Evolutionary conservation across 2,797 vertebrate genomes (phyloP).

Genomic region (Enteromius viviparus): DNA sequence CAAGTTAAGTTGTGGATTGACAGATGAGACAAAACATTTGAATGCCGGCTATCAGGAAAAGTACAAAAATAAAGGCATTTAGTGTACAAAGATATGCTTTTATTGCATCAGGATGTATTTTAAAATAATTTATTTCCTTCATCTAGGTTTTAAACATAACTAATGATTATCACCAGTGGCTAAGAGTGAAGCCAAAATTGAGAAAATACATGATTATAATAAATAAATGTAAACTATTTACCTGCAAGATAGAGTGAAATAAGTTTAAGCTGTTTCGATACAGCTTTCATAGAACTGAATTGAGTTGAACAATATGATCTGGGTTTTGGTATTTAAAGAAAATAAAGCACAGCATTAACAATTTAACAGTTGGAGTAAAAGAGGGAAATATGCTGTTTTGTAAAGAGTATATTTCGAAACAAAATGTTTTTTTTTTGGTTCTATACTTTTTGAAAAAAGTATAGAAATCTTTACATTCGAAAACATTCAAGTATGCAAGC

Average conservation of each 20-base stretch:
- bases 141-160: conserved; percentile 22
- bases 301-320: background rate
- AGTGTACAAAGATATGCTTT: conserved; percentile 24
- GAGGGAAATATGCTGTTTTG: background rate
- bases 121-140: conserved; percentile 32
- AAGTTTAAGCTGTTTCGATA: background rate
- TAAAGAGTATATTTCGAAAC: background rate
- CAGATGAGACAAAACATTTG: background rate
- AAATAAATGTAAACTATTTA: conserved; percentile 37
- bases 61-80: conserved; percentile 51
- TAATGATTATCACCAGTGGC: conserved; percentile 33
- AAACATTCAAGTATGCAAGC: conserved; percentile 53
- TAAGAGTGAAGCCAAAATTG: background rate
- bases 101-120: background rate
- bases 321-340: background rate
- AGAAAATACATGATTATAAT: conserved; percentile 29
- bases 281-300: background rate
- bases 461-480: conserved; percentile 52
- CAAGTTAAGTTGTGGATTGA: background rate
- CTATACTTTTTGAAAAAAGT: background rate
- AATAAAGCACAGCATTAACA: background rate
- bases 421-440: background rate
- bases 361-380: background rate
- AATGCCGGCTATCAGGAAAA: background rate
- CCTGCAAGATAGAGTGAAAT: background rate